phyloP scores from a whole-genome alignment of 2,113 vertebrate genomes.

The Limanda limanda region DNA sequence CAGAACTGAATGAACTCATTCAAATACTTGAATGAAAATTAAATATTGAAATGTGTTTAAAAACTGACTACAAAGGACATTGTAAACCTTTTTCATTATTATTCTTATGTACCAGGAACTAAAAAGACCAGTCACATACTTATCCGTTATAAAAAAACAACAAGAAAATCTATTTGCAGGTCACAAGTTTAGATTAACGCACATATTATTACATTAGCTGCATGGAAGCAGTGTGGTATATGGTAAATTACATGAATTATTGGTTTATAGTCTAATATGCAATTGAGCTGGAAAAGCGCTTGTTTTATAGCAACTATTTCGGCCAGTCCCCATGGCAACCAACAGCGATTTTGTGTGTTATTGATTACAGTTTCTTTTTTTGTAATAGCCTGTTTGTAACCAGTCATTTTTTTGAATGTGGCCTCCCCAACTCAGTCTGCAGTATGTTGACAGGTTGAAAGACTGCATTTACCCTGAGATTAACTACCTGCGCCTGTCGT shows the following conservation, averaged over 20 bases:
- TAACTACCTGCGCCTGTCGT: slow-evolving; percentile 1
- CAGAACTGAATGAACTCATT: not conserved
- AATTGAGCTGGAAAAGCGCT: slow-evolving; percentile 1
- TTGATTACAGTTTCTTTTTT: slow-evolving; percentile 14
- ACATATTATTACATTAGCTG: not conserved
- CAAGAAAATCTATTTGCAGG: not conserved
- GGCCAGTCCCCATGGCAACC: not conserved
- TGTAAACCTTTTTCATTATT: no score
- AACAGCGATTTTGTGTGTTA: not conserved
- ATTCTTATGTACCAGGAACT: no score
- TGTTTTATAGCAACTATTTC: not conserved
- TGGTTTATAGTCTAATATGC: not conserved
- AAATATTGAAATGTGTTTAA: no score
- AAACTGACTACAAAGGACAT: not conserved
- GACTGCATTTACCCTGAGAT: slow-evolving; percentile 16
- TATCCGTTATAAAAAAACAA: not conserved
- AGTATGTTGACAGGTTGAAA: slow-evolving; percentile 7
- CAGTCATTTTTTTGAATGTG: slow-evolving; percentile 22
- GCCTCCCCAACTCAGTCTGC: slow-evolving; percentile 2
- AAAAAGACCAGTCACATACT: not conserved
- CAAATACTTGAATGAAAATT: not conserved
- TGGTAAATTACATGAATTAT: not conserved
- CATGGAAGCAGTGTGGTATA: not conserved
- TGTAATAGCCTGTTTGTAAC: slow-evolving; percentile 6
- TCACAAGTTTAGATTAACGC: not conserved